Evolutionary conservation across 2,797 vertebrate species (phyloP).

Genomic region (Telmatherina bonti): DNA sequence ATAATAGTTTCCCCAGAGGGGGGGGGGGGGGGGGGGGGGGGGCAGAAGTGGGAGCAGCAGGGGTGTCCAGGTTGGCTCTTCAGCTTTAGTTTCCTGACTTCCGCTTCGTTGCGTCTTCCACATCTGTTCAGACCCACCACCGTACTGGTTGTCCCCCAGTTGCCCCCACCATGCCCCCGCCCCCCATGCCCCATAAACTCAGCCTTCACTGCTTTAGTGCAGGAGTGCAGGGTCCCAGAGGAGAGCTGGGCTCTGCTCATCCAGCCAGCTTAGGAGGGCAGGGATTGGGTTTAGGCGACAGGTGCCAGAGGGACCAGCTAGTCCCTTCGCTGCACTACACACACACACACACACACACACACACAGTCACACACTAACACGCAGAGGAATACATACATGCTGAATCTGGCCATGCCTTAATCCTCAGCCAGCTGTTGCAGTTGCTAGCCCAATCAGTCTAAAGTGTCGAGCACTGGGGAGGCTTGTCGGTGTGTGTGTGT

Average conservation of each 20-base stretch:
- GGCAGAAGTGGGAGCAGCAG: not conserved
- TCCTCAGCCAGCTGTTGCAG: constrained; percentile 87
- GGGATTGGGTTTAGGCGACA: constrained; percentile 82
- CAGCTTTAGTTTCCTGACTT: constrained; percentile 24
- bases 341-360: constrained; percentile 20
- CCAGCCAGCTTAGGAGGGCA: constrained; percentile 72
- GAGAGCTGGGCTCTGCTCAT: constrained; percentile 69
- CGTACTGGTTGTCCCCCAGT: constrained; percentile 22
- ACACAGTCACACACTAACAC: constrained; percentile 31
- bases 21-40: not conserved
- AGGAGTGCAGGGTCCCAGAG: constrained; percentile 67
- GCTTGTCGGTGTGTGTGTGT: constrained; percentile 43
- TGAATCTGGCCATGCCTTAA: constrained; percentile 80
- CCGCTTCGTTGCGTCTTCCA: constrained; percentile 26
- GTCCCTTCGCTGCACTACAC: constrained; percentile 55
- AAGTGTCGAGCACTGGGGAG: constrained; percentile 72
- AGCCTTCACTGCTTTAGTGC: constrained; percentile 33
- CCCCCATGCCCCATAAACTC: constrained; percentile 51
- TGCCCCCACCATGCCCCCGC: constrained; percentile 53
- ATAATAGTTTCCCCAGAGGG: constrained; percentile 22
- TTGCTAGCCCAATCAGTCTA: constrained; percentile 79
- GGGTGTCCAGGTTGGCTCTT: constrained; percentile 20
- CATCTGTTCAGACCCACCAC: constrained; percentile 35
- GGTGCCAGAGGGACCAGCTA: constrained; percentile 80
- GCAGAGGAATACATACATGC: constrained; percentile 59